A percentile compares a stretch with the other conserved stretches of the same genome.
Conservation (phyloP, 2,113 vertebrate species). For the Trematocara unimaculatum region DNA sequence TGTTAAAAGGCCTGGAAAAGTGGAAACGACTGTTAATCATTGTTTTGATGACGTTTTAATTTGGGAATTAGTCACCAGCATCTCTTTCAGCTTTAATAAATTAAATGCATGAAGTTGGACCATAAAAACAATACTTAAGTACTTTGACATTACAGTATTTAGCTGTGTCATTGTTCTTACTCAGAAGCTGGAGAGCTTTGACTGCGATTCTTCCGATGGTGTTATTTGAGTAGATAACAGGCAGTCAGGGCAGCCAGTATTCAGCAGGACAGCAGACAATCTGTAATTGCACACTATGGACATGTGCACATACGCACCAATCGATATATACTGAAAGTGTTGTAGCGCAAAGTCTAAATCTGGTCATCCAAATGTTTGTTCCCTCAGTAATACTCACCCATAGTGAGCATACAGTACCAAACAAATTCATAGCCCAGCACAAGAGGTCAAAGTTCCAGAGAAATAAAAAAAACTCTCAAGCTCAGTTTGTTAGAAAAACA, state of each 20-base stretch:
- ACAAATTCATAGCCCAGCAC: background rate
- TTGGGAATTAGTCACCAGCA: background rate
- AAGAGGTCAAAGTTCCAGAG: background rate
- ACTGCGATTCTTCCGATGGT: fast-evolving
- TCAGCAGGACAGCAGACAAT: background rate
- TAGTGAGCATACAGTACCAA: background rate
- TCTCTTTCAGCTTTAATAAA: background rate
- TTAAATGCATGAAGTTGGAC: background rate
- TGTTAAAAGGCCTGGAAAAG: background rate
- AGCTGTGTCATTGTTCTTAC: slow-evolving; percentile 5
- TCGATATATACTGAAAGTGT: background rate
- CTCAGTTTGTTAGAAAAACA: background rate
- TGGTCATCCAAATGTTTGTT: no score
- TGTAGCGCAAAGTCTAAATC: no score
- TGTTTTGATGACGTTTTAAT: background rate
- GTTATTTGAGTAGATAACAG: background rate
- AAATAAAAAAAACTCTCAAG: background rate
- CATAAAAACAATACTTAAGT: background rate
- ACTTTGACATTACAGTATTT: background rate
- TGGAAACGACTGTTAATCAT: background rate
- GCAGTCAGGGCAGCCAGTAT: slow-evolving; percentile 34
- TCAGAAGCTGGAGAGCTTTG: slow-evolving; percentile 3
- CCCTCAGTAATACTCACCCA: no score
- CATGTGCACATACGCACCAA: background rate
- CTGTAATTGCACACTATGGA: background rate